Conservation (phyloP, 2,113 vertebrate genomes). For the Cinclus mexicanus region DNA sequence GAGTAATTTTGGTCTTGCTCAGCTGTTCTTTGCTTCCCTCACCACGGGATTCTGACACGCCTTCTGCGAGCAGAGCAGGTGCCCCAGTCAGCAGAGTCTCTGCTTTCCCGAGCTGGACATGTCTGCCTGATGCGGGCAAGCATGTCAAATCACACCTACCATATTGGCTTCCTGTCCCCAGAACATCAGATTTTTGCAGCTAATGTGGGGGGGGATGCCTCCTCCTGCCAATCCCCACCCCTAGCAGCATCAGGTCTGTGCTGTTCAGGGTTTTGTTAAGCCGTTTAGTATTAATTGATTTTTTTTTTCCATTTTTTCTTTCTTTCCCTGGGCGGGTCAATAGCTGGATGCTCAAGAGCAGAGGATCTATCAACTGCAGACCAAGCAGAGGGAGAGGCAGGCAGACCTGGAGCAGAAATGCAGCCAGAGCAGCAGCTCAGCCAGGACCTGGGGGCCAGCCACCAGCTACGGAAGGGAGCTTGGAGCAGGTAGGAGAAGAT, state of each 20-base stretch:
- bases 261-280: slow-evolving; percentile 76
- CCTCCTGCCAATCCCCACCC: slow-evolving; percentile 69
- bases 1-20: not conserved
- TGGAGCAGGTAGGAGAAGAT: slow-evolving; percentile 75
- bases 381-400: slow-evolving; percentile 80
- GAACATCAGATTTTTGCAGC: slow-evolving; percentile 71
- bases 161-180: slow-evolving; percentile 81
- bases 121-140: slow-evolving; percentile 15
- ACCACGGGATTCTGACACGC: not conserved
- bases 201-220: slow-evolving; percentile 56
- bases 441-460: slow-evolving; percentile 59
- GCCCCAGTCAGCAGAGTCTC: not conserved
- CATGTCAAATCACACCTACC: slow-evolving; percentile 69
- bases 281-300: slow-evolving; percentile 89
- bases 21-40: not conserved
- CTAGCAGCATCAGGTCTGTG: slow-evolving; percentile 69
- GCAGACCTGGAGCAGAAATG: slow-evolving; percentile 79
- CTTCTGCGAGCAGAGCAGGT: not conserved
- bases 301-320: slow-evolving; percentile 88
- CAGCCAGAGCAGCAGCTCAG: slow-evolving; percentile 66
- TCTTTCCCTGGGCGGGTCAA: slow-evolving; percentile 88
- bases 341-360: slow-evolving; percentile 90
- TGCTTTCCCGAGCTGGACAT: not conserved
- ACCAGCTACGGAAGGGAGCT: slow-evolving; percentile 67
- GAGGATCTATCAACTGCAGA: slow-evolving; percentile 87